These are phyloP conservation scores for Rhopilema esculentum DNA, from an alignment of 30 jellyfish, hydroid and myxozoan genomes.

Conservation along the genomic window DNA sequence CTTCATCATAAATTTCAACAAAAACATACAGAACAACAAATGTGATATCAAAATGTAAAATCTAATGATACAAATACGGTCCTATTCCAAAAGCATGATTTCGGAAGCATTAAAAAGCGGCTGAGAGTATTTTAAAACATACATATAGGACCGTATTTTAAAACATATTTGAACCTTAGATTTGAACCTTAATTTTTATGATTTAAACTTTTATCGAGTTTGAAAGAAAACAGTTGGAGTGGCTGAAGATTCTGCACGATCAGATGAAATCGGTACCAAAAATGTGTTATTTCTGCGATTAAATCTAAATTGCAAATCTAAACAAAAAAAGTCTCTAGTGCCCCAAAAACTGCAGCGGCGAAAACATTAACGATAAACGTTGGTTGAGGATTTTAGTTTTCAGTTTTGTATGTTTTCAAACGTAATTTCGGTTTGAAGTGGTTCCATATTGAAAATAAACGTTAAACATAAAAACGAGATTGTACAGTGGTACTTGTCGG, in stretches of 20 bases:
- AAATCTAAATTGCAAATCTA: neutral
- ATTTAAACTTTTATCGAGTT: neutral
- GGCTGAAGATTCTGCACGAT: neutral
- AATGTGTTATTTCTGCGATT: neutral
- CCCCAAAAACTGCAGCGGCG: neutral
- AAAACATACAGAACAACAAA: neutral
- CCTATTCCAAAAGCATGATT: neutral
- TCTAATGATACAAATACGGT: neutral
- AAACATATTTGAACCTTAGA: neutral
- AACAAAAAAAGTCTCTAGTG: neutral
- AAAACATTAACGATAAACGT: neutral
- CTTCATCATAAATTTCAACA: neutral
- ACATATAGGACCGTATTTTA: neutral
- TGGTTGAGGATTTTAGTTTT: neutral
- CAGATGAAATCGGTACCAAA: neutral
- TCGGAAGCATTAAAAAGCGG: neutral
- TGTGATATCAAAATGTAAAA: neutral
- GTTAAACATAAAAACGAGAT: neutral
- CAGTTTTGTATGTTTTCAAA: neutral
- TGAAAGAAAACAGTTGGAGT: neutral
- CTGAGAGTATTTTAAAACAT: neutral
- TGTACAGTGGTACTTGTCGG: neutral
- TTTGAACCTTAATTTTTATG: neutral
- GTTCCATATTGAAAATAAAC: neutral
- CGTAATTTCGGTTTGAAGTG: neutral